Evolutionary conservation across 2,888 invertebrate species (phyloP).

Genomic region (Eristalis intricaria): DNA sequence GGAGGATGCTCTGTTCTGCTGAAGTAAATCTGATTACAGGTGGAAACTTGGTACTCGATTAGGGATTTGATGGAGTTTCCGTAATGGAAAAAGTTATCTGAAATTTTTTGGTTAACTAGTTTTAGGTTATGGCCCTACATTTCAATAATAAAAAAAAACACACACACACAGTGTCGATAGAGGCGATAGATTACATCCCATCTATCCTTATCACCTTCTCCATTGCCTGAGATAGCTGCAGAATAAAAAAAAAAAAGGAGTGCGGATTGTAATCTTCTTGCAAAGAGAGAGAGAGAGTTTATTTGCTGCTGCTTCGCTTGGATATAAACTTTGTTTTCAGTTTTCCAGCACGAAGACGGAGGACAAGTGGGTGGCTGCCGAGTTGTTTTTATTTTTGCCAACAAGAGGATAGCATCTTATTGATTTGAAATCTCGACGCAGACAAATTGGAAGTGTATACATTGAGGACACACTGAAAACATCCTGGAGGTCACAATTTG

Average conservation of each 20-base stretch:
- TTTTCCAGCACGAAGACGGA: conserved; percentile 34
- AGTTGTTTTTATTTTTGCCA: not conserved
- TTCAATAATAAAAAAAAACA: conserved; percentile 40
- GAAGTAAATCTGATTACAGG: conserved; percentile 68
- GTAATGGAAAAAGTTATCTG: conserved; percentile 63
- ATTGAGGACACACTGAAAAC: not conserved
- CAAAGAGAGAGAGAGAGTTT: conserved; percentile 2
- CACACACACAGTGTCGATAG: not conserved
- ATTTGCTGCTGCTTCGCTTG: no score
- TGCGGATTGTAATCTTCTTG: not conserved
- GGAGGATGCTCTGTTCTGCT: conserved; percentile 8
- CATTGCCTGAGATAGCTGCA: not conserved
- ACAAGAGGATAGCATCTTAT: not conserved
- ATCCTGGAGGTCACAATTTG: not conserved
- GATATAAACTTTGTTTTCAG: conserved; percentile 40
- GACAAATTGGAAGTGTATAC: conserved; percentile 24
- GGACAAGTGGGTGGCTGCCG: conserved; percentile 14
- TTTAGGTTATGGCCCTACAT: conserved; percentile 49
- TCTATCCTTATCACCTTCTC: conserved; percentile 17
- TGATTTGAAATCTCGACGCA: not conserved
- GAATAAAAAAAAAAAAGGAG: not conserved
- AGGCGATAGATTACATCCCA: conserved; percentile 20
- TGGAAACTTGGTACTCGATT: conserved; percentile 68
- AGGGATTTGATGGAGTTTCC: conserved; percentile 68
- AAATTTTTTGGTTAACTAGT: conserved; percentile 58